Evolutionary conservation across 2,113 vertebrate genomes (phyloP).

Genomic region (Arizona elegans): DNA sequence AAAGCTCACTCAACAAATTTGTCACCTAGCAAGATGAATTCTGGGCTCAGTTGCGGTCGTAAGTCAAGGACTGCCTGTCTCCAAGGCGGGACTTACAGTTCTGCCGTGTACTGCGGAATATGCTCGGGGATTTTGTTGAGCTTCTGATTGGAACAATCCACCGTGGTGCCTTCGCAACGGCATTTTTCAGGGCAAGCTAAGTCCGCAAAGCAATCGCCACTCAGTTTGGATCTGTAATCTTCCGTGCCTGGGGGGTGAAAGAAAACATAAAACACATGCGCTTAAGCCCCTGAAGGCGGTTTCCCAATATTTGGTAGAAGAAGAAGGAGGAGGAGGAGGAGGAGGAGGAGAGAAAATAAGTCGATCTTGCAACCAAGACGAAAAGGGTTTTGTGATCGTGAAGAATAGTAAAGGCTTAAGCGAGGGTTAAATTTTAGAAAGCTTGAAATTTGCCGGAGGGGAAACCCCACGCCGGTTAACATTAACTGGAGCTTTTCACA

Average conservation of each 20-base stretch:
- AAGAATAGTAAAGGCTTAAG: constrained; percentile 68
- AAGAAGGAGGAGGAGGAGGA: neutral
- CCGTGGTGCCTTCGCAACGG: constrained; percentile 94
- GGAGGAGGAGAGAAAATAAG: constrained; percentile 41
- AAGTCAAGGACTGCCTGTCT: neutral
- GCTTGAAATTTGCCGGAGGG: constrained; percentile 65
- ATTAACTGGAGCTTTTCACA: constrained; percentile 80
- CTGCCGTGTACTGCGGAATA: constrained; percentile 94
- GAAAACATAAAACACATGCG: constrained; percentile 63
- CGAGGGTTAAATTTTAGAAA: constrained; percentile 73
- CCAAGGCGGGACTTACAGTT: constrained; percentile 82
- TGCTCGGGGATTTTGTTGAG: constrained; percentile 94
- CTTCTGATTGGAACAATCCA: constrained; percentile 98
- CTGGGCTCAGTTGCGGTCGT: neutral
- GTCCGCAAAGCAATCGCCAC: constrained; percentile 96
- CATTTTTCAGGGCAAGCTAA: constrained; percentile 96
- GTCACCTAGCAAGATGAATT: neutral
- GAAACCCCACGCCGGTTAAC: constrained; percentile 71
- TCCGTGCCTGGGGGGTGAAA: constrained; percentile 84
- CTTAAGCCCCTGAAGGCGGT: neutral
- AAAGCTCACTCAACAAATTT: neutral
- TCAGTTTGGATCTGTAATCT: constrained; percentile 96
- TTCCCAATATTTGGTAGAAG: neutral
- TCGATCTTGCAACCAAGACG: constrained; percentile 59
- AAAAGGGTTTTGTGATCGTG: constrained; percentile 50